A percentile compares a stretch with the other conserved stretches of the same genome.
These are phyloP conservation scores for Drosophila cognata DNA, from an alignment of 2,888 invertebrate species.

Conservation along the genomic window DNA sequence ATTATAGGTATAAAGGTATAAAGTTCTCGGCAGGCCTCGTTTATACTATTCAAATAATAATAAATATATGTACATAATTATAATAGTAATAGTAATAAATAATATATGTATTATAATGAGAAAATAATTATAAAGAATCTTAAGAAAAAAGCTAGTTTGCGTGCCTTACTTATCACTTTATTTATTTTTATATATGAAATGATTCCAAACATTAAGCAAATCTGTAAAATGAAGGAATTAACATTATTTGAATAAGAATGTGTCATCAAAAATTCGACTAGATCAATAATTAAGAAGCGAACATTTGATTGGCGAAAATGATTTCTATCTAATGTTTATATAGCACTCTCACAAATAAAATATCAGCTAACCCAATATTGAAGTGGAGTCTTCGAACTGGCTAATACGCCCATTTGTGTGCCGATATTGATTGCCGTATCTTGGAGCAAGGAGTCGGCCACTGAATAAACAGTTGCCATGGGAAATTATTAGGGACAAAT, in stretches of 20 bases:
- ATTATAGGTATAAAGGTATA: not conserved
- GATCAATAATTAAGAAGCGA: not conserved
- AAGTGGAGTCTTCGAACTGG: not conserved
- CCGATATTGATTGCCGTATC: slow-evolving; percentile 8
- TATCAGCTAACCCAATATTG: not conserved
- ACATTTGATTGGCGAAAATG: not conserved
- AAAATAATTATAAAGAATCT: not conserved
- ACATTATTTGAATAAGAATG: not conserved
- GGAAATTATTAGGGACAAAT: slow-evolving; percentile 79
- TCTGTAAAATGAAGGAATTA: not conserved
- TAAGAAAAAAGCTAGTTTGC: too few species aligned
- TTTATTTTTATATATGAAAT: too few species aligned
- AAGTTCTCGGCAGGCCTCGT: not conserved
- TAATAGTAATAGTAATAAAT: not conserved
- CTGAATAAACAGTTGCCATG: slow-evolving; percentile 74
- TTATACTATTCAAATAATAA: not conserved
- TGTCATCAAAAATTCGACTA: not conserved
- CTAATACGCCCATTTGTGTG: slow-evolving; percentile 33
- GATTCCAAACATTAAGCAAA: not conserved
- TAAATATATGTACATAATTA: not conserved
- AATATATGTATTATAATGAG: not conserved
- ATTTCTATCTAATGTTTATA: not conserved
- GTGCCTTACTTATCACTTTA: too few species aligned
- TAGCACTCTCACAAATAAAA: not conserved
- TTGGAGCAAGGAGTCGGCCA: slow-evolving; percentile 33